A percentile compares a stretch with the other conserved stretches of the same genome.
Evolutionary conservation across 1,140 invertebrate genomes (phyloP).

Genomic region (Dinothrombium tinctorium): DNA sequence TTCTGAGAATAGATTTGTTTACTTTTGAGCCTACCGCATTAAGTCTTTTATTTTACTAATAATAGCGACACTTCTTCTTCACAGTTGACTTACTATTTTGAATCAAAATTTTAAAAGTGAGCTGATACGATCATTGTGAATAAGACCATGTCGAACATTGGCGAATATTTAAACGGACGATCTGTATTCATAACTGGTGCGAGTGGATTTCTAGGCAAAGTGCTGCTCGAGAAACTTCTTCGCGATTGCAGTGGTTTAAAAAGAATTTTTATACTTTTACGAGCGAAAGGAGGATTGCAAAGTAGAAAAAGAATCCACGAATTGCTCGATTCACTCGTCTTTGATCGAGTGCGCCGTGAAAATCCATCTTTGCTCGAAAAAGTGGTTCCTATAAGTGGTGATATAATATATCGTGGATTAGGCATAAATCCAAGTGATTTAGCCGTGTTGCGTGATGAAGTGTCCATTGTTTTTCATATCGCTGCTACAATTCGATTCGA

Average conservation of each 20-base stretch:
- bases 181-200: slow-evolving; percentile 27
- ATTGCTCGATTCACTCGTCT: slow-evolving; percentile 5
- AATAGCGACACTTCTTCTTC: too few relatives aligned
- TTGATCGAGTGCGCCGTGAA: slow-evolving; percentile 2
- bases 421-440: slow-evolving; percentile 59
- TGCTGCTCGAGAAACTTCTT: slow-evolving; percentile 48
- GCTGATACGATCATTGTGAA: too few relatives aligned
- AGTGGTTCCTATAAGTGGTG: slow-evolving; percentile 62
- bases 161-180: slow-evolving; percentile 21
- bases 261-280: slow-evolving; percentile 41
- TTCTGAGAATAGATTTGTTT: too few relatives aligned
- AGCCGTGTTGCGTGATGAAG: slow-evolving; percentile 28
- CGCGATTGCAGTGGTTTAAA: slow-evolving; percentile 39
- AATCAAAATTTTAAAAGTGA: too few relatives aligned
- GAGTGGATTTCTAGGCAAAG: slow-evolving; percentile 30
- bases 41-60: too few relatives aligned
- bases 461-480: slow-evolving; percentile 26
- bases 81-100: too few relatives aligned
- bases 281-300: slow-evolving; percentile 22
- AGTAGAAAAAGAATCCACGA: slow-evolving; percentile 5
- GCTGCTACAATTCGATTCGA: slow-evolving; percentile 28
- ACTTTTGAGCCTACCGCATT: too few relatives aligned
- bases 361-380: slow-evolving; percentile 27
- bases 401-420: slow-evolving; percentile 63
- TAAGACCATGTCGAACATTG: slow-evolving; percentile 1